These are phyloP conservation scores for Rhinogobius similis DNA, from an alignment of 2,113 vertebrate species.

Conservation along the genomic window DNA sequence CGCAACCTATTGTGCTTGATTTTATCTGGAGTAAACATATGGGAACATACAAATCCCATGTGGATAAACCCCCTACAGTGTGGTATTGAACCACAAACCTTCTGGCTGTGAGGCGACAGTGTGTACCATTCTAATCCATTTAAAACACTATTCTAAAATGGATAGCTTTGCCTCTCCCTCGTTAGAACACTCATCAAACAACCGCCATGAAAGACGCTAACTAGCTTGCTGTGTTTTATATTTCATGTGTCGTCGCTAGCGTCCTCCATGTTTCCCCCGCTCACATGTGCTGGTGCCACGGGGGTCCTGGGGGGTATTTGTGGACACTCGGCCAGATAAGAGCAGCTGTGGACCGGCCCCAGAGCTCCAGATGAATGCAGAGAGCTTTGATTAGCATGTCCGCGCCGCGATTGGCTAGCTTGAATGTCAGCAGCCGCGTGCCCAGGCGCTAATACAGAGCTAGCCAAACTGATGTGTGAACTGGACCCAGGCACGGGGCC, in stretches of 20 bases:
- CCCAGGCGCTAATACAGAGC: constrained; percentile 62
- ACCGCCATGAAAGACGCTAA: constrained; percentile 44
- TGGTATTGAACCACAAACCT: neutral
- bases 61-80: neutral
- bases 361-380: constrained; percentile 56
- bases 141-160: too few relatives aligned
- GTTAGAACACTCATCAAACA: neutral
- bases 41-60: too few relatives aligned
- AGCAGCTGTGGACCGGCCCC: constrained; percentile 59
- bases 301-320: constrained; percentile 38
- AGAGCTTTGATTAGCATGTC: constrained; percentile 68
- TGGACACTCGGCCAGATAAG: constrained; percentile 41
- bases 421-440: constrained; percentile 65
- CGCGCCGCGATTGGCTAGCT: constrained; percentile 58
- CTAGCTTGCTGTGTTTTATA: constrained; percentile 63
- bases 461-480: constrained; percentile 51
- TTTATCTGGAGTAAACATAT: too few relatives aligned
- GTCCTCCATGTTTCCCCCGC: constrained; percentile 25
- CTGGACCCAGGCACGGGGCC: neutral
- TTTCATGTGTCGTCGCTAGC: constrained; percentile 64
- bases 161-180: neutral
- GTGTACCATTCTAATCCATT: neutral
- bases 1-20: too few relatives aligned
- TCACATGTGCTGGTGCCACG: neutral
- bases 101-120: neutral